Percentiles rank a stretch among this genome's conserved stretches.
These are phyloP conservation scores for Meloidogyne floridensis DNA, from an alignment of 1,140 invertebrate genomes.

Conservation along the genomic window DNA sequence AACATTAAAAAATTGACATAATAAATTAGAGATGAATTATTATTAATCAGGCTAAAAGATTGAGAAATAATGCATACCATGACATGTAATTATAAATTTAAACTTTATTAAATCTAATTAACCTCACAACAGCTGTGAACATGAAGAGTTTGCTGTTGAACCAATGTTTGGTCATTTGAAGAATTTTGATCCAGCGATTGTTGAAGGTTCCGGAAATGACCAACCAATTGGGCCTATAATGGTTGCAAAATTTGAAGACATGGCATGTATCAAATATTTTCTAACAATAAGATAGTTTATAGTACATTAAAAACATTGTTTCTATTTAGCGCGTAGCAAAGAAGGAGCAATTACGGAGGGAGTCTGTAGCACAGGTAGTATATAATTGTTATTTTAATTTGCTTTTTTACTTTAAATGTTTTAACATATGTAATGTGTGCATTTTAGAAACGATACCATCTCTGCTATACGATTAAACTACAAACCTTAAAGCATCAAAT, in stretches of 20 bases:
- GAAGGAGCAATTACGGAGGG: constrained; percentile 59
- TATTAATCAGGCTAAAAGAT: constrained; percentile 46
- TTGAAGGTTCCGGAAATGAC: constrained; percentile 8
- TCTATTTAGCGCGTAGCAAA: constrained; percentile 63
- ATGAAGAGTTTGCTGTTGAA: constrained; percentile 64
- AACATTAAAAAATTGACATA: no score
- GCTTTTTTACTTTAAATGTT: not conserved
- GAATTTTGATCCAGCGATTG: constrained; percentile 25
- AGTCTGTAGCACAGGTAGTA: constrained; percentile 54
- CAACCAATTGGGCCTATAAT: constrained; percentile 13
- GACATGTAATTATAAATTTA: constrained; percentile 53
- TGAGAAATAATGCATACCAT: constrained; percentile 62
- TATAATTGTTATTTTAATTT: not conserved
- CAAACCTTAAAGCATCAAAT: constrained; percentile 55
- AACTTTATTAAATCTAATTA: not conserved
- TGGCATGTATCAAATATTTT: constrained; percentile 44
- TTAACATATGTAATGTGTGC: no score
- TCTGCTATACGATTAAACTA: constrained; percentile 59
- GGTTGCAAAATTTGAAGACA: constrained; percentile 64
- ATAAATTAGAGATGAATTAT: not conserved
- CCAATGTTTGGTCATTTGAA: constrained; percentile 52
- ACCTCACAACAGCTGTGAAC: constrained; percentile 47
- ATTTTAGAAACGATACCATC: constrained; percentile 57
- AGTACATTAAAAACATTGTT: not conserved
- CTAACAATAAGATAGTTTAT: not conserved